Evolutionary conservation across 2,113 vertebrate species (phyloP), one percentile per base, ranked within the genome.

Genomic region (Scartelaos histophorus): DNA sequence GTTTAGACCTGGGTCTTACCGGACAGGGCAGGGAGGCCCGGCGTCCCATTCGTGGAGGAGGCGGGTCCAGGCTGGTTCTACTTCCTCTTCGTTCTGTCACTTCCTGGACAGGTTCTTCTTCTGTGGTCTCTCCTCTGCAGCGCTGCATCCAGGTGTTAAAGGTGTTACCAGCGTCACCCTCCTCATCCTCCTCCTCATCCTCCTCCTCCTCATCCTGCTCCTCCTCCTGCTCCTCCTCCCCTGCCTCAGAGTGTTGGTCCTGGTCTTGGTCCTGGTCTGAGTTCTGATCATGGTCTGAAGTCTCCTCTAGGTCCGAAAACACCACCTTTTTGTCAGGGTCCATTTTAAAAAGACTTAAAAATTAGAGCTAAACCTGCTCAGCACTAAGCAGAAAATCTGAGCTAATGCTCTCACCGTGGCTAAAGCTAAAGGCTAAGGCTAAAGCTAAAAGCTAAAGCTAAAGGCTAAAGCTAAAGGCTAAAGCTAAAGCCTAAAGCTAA

Each of bases 11-110:
- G 53, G 7, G 15, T 58, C 95, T 94, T 91, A 98, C 96, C 87
- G 91, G 93, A 71, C 93, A 94, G 0, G 94, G 94, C 72, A 98
- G 91, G 1, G 96, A 97, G 3, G 94, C 92, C 73, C 96, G 93
- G 74, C 96, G 94, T 79, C 89, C 88, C 1, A 47, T 49, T 11
- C 88, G 76, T 0, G 21, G 19, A 24, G 24, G 19, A 13, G 56
- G 21, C 0, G 76, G 29, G 74, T 61, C 64, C 45, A 83, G 75
- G 51, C 87, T 78, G 76, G 74, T 45, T 76, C 90, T 91, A 56
- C 86, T 88, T 19, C 89, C 87, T 34, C 87, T 87, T 82, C 62
- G 54, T 3, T 81, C 61, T 0, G 53, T 58, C 16, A 70, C 61
- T 1, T n/a, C 43, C 45, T 60, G 46, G 16, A 61, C 56, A 3